Base-by-base conservation (phyloP, 1,140 invertebrate species). In the Glomeris maerens region DNA sequence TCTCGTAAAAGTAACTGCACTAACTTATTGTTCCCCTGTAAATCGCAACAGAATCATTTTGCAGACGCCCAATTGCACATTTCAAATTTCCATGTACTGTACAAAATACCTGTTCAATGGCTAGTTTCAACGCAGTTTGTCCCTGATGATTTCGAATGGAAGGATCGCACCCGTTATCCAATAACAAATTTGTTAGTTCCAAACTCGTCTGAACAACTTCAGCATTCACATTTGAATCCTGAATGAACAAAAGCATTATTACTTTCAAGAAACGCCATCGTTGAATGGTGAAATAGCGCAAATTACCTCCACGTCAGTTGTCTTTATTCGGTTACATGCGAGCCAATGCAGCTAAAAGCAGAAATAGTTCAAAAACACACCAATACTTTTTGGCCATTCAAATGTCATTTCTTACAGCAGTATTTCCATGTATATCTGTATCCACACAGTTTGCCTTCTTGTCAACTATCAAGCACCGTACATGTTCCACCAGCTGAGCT, bases 351-450 rank as follows among this genome's bases (percentile, higher is more conserved):
- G 44, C 58, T 59, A 45, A 51, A 49, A 49, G n/a, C n/a, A n/a
- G n/a, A n/a, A n/a, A n/a, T n/a, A n/a, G n/a, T n/a, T n/a, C 13
- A 47, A 3, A 10, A 47, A 21, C 28, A 48, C 38, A 41, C 39
- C 2, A 31, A 41, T 26, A 20, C 5, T 5, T 21, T 21, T 42
- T 5, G 5, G 25, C 5, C 10, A 21, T 17, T 7, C 5, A 42
- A 42, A 42, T 10, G 4, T 17, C 20, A 42, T 42, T 42, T 42
- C 68, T 64, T 62, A 72, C 70, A 41, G 67, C 64, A 57, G 65
- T 71, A 29, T 66, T 63, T 29, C 66, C 67, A 41, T 66, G 59
- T n/a, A 62, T 57, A 58, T 74, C 72, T 21, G 57, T 49, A 40
- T 65, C 56, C 3, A 59, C 61, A 22, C 62, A 62, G 52, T 73